A percentile compares a stretch with the other conserved stretches of the same genome.
These are phyloP conservation scores for Condylostylus longicornis DNA, from an alignment of 1,140 invertebrate genomes.

Conservation along the genomic window DNA sequence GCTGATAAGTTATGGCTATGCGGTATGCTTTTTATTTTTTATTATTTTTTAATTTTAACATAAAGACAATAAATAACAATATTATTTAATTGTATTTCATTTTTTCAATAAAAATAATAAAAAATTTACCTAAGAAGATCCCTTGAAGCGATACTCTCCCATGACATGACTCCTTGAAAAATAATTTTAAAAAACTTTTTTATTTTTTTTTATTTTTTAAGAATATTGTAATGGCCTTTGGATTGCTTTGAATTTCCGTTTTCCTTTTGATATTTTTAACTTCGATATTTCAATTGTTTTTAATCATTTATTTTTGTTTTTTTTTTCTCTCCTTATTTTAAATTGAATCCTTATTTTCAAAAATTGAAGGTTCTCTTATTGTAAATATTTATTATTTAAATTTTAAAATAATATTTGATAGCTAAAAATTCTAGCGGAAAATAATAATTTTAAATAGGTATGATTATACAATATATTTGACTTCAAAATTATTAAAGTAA, in stretches of 20 bases:
- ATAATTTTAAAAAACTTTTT: constrained; percentile 1
- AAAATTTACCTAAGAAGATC: constrained; percentile 21
- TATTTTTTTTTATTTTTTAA: not conserved
- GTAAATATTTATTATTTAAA: not conserved
- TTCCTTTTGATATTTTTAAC: not conserved
- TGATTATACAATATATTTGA: not conserved
- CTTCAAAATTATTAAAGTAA: not conserved
- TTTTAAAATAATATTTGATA: not conserved
- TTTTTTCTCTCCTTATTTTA: not conserved
- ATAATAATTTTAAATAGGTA: not conserved
- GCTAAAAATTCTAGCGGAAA: not conserved
- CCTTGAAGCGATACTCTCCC: constrained; percentile 26
- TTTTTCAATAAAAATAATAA: constrained; percentile 1
- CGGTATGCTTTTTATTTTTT: constrained; percentile 15
- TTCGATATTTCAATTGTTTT: not conserved
- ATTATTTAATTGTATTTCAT: not conserved
- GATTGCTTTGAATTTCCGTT: not conserved
- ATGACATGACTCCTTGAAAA: constrained; percentile 22
- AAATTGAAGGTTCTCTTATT: not conserved
- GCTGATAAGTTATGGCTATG: constrained; percentile 43
- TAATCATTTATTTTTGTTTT: not conserved
- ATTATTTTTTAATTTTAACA: not conserved
- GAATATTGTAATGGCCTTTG: not conserved
- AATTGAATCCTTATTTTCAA: not conserved
- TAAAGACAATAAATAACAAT: not conserved